A percentile compares a stretch with the other conserved stretches of the same genome.
These are phyloP conservation scores for Euphydryas editha DNA, from an alignment of 2,888 invertebrate species.

Conservation along the genomic window DNA sequence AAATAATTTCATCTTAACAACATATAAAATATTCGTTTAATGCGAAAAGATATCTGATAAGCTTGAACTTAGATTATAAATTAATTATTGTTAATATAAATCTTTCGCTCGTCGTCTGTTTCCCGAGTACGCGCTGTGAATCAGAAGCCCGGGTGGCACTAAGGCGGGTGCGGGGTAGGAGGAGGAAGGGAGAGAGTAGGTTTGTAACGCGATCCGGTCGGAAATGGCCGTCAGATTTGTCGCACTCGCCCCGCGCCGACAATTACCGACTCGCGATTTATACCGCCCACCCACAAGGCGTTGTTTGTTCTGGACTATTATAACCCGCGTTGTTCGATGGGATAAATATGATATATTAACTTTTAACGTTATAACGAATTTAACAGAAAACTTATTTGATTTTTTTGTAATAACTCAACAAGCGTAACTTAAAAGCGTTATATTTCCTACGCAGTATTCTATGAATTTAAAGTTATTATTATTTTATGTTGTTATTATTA, in stretches of 20 bases:
- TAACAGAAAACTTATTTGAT: neutral
- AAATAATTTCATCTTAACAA: no score
- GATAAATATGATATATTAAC: constrained; percentile 14
- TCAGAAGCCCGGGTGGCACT: constrained; percentile 33
- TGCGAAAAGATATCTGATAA: no score
- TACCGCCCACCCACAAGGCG: constrained; percentile 42
- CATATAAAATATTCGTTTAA: no score
- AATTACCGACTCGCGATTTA: constrained; percentile 59
- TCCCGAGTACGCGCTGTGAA: constrained; percentile 14
- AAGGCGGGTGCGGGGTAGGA: neutral
- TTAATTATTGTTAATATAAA: neutral
- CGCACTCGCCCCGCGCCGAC: constrained; percentile 62
- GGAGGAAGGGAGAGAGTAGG: constrained; percentile 18
- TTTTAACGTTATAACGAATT: neutral
- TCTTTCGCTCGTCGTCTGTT: constrained; percentile 6
- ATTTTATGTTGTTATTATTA: no score
- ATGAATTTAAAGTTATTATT: no score
- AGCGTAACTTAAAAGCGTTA: no score
- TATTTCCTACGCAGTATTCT: no score
- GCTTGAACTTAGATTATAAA: no score
- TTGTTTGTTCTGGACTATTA: constrained; percentile 34
- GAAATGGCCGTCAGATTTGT: constrained; percentile 74
- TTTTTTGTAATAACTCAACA: no score
- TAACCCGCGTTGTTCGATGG: constrained; percentile 26
- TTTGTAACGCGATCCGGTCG: constrained; percentile 58